Conservation (phyloP, 2,797 vertebrate genomes). For the Bufotes viridis region DNA sequence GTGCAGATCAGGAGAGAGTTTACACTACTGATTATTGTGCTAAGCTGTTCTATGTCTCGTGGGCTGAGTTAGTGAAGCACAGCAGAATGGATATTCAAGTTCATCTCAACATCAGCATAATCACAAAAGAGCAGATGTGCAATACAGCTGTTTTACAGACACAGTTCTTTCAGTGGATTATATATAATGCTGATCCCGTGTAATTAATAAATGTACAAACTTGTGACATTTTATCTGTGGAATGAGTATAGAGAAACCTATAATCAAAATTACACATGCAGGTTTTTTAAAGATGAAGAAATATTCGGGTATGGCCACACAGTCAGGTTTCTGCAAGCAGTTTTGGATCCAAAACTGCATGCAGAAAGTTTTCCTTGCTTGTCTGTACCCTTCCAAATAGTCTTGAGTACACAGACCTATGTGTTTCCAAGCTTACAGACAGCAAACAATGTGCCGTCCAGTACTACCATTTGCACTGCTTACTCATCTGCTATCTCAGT, state of each 20-base stretch:
- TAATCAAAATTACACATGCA: not conserved
- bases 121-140: slow-evolving; percentile 58
- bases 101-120: slow-evolving; percentile 61
- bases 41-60: slow-evolving; percentile 57
- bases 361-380: no score
- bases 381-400: no score
- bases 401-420: no score
- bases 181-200: slow-evolving; percentile 35
- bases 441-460: no score
- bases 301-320: no score
- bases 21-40: slow-evolving; percentile 50
- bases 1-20: slow-evolving; percentile 51
- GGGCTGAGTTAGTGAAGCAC: slow-evolving; percentile 59
- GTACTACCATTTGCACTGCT: no score
- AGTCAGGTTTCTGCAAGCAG: no score
- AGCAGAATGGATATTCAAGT: slow-evolving; percentile 53
- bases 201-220: slow-evolving; percentile 1
- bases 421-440: no score
- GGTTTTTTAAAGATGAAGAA: not conserved
- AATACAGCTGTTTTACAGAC: slow-evolving; percentile 55
- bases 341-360: no score
- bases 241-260: slow-evolving; percentile 9
- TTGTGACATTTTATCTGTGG: slow-evolving; percentile 11
- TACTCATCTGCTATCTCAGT: no score
- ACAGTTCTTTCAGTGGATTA: slow-evolving; percentile 37